These are phyloP conservation scores for Amphipyra tragopoginis DNA, from an alignment of 2,888 invertebrate genomes.

Conservation along the genomic window DNA sequence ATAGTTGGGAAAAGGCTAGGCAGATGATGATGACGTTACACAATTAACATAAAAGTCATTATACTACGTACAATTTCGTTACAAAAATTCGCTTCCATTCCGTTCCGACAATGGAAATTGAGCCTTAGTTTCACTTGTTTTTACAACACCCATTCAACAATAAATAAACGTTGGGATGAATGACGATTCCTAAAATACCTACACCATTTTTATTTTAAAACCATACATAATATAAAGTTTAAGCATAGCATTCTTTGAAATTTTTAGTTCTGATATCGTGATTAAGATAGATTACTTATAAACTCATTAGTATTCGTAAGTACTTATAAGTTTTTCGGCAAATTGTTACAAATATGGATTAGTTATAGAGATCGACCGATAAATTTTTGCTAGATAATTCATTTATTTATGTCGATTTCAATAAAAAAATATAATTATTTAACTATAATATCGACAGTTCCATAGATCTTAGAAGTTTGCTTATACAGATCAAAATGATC, in stretches of 20 bases:
- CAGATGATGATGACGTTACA: no score
- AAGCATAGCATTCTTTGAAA: background rate
- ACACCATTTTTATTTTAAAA: background rate
- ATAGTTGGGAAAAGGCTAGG: no score
- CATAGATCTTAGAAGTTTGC: slow-evolving; percentile 36
- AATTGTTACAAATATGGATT: slow-evolving; percentile 24
- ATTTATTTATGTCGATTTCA: slow-evolving; percentile 41
- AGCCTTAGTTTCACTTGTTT: no score
- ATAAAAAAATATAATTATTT: slow-evolving; percentile 20
- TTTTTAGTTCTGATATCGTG: slow-evolving; percentile 9
- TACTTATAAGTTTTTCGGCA: slow-evolving; percentile 35
- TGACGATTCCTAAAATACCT: no score
- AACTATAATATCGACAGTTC: slow-evolving; percentile 31
- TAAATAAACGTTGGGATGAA: background rate
- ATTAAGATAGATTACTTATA: slow-evolving; percentile 43
- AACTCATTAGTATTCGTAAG: slow-evolving; percentile 52
- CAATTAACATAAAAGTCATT: no score
- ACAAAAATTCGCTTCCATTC: no score
- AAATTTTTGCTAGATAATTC: slow-evolving; percentile 15
- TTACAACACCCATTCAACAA: no score
- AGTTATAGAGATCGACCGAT: slow-evolving; percentile 31
- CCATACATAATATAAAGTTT: background rate
- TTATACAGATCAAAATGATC: slow-evolving; percentile 3
- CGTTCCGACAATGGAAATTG: no score
- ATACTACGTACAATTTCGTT: no score